A percentile compares a stretch with the other conserved stretches of the same genome.
Evolutionary conservation across 2,113 vertebrate genomes (phyloP).

Genomic region (Varanus komodoensis): DNA sequence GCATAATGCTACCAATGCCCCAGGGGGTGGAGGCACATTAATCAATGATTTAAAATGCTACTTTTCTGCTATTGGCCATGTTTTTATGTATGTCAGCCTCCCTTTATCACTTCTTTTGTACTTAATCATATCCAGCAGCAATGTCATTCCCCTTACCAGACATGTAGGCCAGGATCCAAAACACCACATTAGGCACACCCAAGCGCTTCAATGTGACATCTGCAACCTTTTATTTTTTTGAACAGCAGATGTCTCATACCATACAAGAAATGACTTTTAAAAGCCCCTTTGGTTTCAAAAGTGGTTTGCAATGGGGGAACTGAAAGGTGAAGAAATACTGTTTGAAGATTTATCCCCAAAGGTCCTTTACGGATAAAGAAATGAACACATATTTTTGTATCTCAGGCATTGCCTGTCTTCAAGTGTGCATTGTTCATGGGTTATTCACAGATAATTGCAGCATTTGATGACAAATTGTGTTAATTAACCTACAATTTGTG

Average conservation of each 20-base stretch:
- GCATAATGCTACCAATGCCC: not conserved
- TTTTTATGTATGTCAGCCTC: not conserved
- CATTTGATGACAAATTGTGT: too few relatives aligned
- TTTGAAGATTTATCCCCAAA: not conserved
- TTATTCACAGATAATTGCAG: too few relatives aligned
- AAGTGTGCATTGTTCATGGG: not conserved
- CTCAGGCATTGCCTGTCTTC: not conserved
- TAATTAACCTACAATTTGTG: too few relatives aligned
- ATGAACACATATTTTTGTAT: not conserved
- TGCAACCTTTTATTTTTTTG: not conserved
- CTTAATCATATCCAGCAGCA: not conserved
- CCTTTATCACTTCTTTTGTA: slow-evolving; percentile 2
- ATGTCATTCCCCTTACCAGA: not conserved
- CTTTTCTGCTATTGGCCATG: not conserved
- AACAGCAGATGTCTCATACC: not conserved
- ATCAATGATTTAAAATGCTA: not conserved
- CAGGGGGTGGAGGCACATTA: not conserved
- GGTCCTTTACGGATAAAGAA: not conserved
- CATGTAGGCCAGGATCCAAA: not conserved
- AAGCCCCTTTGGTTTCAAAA: not conserved
- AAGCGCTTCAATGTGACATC: not conserved
- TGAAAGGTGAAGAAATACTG: too few relatives aligned
- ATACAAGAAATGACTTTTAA: not conserved
- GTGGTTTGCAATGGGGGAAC: not conserved
- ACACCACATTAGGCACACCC: not conserved